Evolutionary conservation across 2,888 invertebrate species (phyloP).

Genomic region (Phalera bucephala): DNA sequence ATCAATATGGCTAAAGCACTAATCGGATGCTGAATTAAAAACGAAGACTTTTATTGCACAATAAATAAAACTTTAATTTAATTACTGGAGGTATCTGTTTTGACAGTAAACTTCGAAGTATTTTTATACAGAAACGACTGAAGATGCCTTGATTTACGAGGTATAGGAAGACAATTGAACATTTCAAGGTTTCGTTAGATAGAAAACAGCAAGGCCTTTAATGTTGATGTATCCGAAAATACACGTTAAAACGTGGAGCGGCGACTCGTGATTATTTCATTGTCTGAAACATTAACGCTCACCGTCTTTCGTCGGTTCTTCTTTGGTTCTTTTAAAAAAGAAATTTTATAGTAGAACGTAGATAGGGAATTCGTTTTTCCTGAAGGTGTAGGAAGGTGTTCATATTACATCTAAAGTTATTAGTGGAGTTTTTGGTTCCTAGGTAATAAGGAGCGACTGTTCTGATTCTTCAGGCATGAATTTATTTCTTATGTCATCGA

Average conservation of each 20-base stretch:
- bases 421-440: too few relatives aligned
- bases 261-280: slow-evolving; percentile 44
- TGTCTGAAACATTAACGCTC: slow-evolving; percentile 23
- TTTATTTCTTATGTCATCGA: too few relatives aligned
- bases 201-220: slow-evolving; percentile 40
- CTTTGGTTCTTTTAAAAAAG: too few relatives aligned
- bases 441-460: too few relatives aligned
- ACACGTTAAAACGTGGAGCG: slow-evolving; percentile 32
- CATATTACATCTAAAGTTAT: too few relatives aligned
- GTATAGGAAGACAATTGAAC: slow-evolving; percentile 38
- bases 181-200: slow-evolving; percentile 39
- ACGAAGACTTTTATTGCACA: slow-evolving; percentile 1
- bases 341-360: too few relatives aligned
- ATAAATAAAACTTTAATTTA: not conserved
- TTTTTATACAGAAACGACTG: slow-evolving; percentile 14
- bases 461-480: too few relatives aligned
- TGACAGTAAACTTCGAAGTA: slow-evolving; percentile 14
- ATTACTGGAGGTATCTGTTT: slow-evolving; percentile 8
- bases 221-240: slow-evolving; percentile 38
- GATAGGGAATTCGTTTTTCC: too few relatives aligned
- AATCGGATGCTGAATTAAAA: too few relatives aligned
- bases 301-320: too few relatives aligned
- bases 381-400: too few relatives aligned
- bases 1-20: too few relatives aligned
- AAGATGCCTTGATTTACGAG: slow-evolving; percentile 30